These are phyloP conservation scores for Phengaris arion DNA, from an alignment of 2,888 invertebrate genomes.

Conservation along the genomic window DNA sequence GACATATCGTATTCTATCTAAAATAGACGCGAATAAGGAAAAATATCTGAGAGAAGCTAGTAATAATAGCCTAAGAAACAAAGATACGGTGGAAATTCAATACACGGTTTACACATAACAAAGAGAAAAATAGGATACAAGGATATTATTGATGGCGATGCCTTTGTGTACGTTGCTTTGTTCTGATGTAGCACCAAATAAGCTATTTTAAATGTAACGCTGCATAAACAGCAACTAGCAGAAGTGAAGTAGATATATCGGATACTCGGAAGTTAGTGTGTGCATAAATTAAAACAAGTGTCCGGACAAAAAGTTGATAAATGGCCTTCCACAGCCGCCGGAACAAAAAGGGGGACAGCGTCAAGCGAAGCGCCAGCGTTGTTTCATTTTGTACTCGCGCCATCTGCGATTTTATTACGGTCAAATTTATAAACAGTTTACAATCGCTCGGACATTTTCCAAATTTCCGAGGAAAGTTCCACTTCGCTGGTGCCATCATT, in stretches of 20 bases:
- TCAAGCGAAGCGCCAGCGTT: conserved; percentile 68
- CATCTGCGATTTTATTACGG: conserved; percentile 67
- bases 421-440: conserved; percentile 40
- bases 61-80: conserved; percentile 18
- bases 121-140: conserved; percentile 23
- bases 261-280: conserved; percentile 64
- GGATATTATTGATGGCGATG: conserved; percentile 10
- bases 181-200: conserved; percentile 22
- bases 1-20: background rate
- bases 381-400: conserved; percentile 73
- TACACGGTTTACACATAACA: conserved; percentile 26
- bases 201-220: conserved; percentile 16
- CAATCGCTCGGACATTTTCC: background rate
- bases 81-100: conserved; percentile 25
- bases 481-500: background rate
- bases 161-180: conserved; percentile 20
- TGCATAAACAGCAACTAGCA: conserved; percentile 37
- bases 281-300: conserved; percentile 78
- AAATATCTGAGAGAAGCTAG: conserved; percentile 14
- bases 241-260: conserved; percentile 72
- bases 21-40: background rate
- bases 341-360: conserved; percentile 71
- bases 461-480: background rate
- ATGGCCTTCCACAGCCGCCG: conserved; percentile 69
- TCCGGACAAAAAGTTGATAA: conserved; percentile 78